Base-by-base conservation (phyloP, 2,888 invertebrate genomes). In the Lithophane ornitopus region DNA sequence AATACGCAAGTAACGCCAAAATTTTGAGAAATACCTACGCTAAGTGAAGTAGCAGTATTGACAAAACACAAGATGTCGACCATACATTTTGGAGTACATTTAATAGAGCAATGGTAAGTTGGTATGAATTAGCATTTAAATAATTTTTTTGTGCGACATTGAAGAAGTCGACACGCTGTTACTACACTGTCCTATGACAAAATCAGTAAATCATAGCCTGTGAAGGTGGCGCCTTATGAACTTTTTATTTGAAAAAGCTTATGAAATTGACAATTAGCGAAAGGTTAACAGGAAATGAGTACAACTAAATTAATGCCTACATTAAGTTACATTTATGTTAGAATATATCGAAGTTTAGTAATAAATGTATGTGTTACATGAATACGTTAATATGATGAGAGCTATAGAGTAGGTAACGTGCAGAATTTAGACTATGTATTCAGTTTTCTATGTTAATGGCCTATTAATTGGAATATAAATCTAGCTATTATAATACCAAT, bases 231-330 rank as follows among this genome's bases (percentile, higher is more conserved):
- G 52, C 74, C 46, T 22, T 28, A 34, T 22, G 9, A 6, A 41
- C n/a, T 8, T 41, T 73, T 39, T 49, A 1, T 22, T 59, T 46
- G n/a, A 26, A 26, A 34, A 14, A 56, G 4, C 14, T 58, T 7
- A 7, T 46, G 52, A n/a, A n/a, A 26, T 66, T 9, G 11, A 34
- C n/a, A 12, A 2, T 11, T n/a, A 34, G 67, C n/a, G 34, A 67
- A 34, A 34, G n/a, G 2, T 84, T 85, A 85, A 88, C 89, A 91
- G 92, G 86, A 89, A 91, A 92, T 90, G 92, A 92, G 91, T 89
- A 85, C 85, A 83, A 81, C 83, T 89, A 90, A 87, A 83, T 79
- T 86, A 84, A 84, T 58, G 44, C 72, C 85, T 87, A 88, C 70
- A 72, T 78, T 87, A 87, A 82, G 52, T 81, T 88, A 86, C 54